A percentile compares a stretch with the other conserved stretches of the same genome.
These are phyloP conservation scores for Sesia bembeciformis DNA, from an alignment of 2,888 invertebrate species.

Conservation along the genomic window DNA sequence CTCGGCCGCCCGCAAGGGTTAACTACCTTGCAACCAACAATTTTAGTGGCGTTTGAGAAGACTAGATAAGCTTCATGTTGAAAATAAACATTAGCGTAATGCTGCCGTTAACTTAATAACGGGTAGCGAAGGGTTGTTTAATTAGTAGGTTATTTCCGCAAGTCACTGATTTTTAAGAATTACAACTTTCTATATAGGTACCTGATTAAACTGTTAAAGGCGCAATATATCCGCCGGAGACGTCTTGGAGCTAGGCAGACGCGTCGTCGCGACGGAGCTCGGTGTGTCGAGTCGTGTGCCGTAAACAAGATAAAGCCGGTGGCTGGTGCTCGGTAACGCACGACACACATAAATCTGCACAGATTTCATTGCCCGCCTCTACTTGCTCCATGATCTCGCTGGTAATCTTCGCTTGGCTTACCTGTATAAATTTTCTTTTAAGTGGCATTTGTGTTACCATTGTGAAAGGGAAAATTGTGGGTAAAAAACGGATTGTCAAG, in stretches of 20 bases:
- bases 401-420: conserved; percentile 26
- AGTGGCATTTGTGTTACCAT: conserved; percentile 7
- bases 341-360: conserved; percentile 44
- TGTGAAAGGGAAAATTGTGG: neutral
- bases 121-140: conserved; percentile 11
- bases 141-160: neutral
- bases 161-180: too few species aligned
- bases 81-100: conserved; percentile 65
- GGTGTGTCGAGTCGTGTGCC: conserved; percentile 16
- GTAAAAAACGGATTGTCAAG: neutral
- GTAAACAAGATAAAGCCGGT: conserved; percentile 53
- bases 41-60: conserved; percentile 65
- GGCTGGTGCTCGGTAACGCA: conserved; percentile 17
- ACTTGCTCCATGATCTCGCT: conserved; percentile 28
- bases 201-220: too few species aligned
- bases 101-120: conserved; percentile 48
- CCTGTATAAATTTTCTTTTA: conserved; percentile 19
- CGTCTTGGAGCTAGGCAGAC: conserved; percentile 17
- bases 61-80: conserved; percentile 61
- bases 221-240: neutral
- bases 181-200: too few species aligned
- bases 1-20: conserved; percentile 57
- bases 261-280: conserved; percentile 17
- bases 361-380: conserved; percentile 39
- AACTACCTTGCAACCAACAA: conserved; percentile 66